phyloP scores from a whole-genome alignment of 2,888 invertebrate species.

The Apamea monoglypha region DNA sequence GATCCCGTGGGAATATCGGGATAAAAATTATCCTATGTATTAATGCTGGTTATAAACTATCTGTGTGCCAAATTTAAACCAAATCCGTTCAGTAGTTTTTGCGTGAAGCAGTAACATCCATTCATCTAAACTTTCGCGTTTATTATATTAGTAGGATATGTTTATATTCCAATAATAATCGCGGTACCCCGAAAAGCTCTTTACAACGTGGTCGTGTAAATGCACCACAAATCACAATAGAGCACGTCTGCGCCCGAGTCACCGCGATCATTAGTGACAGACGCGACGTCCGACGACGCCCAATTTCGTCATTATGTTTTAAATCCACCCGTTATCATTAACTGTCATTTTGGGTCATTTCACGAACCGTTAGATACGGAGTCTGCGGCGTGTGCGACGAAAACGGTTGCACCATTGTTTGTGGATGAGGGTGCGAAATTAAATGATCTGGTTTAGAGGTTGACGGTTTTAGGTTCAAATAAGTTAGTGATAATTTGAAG shows the following conservation, averaged over 20 bases:
- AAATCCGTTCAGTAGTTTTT: too few relatives aligned
- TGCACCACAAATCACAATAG: slow-evolving; percentile 74
- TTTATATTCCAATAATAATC: not conserved
- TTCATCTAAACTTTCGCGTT: too few relatives aligned
- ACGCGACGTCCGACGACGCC: slow-evolving; percentile 67
- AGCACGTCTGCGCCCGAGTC: slow-evolving; percentile 65
- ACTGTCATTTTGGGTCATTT: slow-evolving; percentile 83
- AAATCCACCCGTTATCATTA: slow-evolving; percentile 81
- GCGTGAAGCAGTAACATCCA: too few relatives aligned
- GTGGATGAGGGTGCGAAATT: not conserved
- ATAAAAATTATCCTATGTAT: too few relatives aligned
- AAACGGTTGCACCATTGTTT: slow-evolving; percentile 65
- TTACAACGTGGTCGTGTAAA: slow-evolving; percentile 61
- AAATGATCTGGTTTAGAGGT: not conserved
- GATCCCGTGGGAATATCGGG: too few relatives aligned
- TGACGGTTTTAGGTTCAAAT: not conserved
- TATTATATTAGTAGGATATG: too few relatives aligned
- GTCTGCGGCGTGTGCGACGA: slow-evolving; percentile 63
- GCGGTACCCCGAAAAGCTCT: slow-evolving; percentile 46
- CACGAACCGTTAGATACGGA: slow-evolving; percentile 82
- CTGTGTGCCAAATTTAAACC: too few relatives aligned
- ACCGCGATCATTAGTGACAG: slow-evolving; percentile 75
- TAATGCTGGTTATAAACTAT: too few relatives aligned
- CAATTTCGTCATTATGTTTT: slow-evolving; percentile 82
- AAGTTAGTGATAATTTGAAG: not conserved